These are phyloP conservation scores for Seladonia tumulorum DNA, from an alignment of 2,888 invertebrate species.

Conservation along the genomic window DNA sequence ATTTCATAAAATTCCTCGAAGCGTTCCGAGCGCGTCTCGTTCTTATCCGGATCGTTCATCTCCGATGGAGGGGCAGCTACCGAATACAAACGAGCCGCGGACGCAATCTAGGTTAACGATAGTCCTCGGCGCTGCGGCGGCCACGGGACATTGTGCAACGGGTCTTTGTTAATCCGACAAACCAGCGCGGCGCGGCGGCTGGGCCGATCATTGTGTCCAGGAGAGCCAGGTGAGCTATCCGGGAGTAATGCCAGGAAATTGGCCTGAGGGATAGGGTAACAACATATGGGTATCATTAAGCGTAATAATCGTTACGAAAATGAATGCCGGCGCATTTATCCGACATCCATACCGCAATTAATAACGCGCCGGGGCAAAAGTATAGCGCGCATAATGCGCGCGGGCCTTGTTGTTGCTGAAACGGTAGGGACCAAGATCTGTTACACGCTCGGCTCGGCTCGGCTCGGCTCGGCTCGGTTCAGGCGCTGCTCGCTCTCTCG, in stretches of 20 bases:
- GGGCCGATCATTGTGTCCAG: slow-evolving; percentile 13
- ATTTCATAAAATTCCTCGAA: not conserved
- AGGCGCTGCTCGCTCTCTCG: not conserved
- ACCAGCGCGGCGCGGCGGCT: not conserved
- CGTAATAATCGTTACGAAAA: slow-evolving; percentile 48
- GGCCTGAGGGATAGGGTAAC: slow-evolving; percentile 12
- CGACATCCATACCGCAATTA: slow-evolving; percentile 36
- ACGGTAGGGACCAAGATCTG: slow-evolving; percentile 16
- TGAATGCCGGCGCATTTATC: slow-evolving; percentile 37
- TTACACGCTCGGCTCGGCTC: slow-evolving; percentile 8
- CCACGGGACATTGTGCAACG: not conserved
- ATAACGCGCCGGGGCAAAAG: slow-evolving; percentile 32
- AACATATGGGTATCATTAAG: slow-evolving; percentile 45
- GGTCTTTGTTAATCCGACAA: slow-evolving; percentile 12
- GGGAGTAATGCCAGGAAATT: slow-evolving; percentile 23
- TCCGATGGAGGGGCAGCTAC: not conserved
- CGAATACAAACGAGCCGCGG: not conserved
- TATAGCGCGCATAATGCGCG: slow-evolving; percentile 18
- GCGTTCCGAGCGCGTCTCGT: not conserved
- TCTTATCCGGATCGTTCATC: not conserved
- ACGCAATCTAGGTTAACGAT: not conserved
- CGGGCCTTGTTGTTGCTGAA: slow-evolving; percentile 9
- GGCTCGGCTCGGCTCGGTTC: slow-evolving; percentile 12
- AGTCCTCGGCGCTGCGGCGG: not conserved
- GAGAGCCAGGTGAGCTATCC: not conserved